Percentiles rank a stretch among this genome's conserved stretches.
Conservation (phyloP, 2,797 vertebrate genomes). For the Gallinago stenura region DNA sequence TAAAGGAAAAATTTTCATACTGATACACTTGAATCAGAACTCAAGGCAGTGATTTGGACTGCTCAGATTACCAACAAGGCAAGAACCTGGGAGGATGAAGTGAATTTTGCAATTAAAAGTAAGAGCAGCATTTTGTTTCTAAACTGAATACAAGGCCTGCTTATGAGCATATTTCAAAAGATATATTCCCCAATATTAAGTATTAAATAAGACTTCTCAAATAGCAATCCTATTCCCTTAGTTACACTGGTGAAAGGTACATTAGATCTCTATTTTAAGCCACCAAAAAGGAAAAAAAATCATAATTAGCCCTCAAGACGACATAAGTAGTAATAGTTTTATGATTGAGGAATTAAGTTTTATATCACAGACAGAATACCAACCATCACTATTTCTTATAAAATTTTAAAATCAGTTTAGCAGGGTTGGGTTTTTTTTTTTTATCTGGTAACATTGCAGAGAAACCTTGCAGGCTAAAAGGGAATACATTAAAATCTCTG, state of each 20-base stretch:
- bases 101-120: background rate
- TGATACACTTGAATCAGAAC: background rate
- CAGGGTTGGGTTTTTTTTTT: accelerated
- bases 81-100: conserved; percentile 9
- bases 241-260: background rate
- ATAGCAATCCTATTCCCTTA: background rate
- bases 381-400: background rate
- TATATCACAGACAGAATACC: background rate
- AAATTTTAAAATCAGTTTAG: background rate
- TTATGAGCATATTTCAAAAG: background rate
- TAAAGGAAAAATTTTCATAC: background rate
- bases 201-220: background rate
- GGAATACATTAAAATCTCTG: background rate
- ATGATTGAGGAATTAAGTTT: background rate
- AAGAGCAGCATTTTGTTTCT: background rate
- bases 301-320: background rate
- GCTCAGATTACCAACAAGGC: background rate
- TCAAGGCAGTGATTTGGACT: background rate
- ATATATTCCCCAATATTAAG: background rate
- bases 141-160: background rate
- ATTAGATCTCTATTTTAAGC: background rate
- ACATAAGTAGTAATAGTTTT: background rate
- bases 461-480: background rate
- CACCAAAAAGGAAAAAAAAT: background rate
- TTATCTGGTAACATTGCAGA: background rate